These are phyloP conservation scores for Crotophaga sulcirostris DNA, from an alignment of 2,113 vertebrate genomes.

Conservation along the genomic window DNA sequence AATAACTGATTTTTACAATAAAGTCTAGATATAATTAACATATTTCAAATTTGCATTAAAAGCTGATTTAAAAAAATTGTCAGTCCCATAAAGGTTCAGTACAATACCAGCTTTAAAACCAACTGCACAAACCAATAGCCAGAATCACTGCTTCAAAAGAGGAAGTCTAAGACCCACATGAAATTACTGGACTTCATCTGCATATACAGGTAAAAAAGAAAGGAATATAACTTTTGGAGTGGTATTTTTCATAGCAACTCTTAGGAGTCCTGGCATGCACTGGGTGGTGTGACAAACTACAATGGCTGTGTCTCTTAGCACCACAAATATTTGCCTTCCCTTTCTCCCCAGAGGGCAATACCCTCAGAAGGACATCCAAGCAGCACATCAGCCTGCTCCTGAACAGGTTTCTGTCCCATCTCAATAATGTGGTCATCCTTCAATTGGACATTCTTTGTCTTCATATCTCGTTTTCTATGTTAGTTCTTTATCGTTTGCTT, in stretches of 20 bases:
- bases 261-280: fast-evolving
- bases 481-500: not conserved
- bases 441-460: not conserved
- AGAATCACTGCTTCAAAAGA: not conserved
- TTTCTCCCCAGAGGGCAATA: not conserved
- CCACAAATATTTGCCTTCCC: not conserved
- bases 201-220: not conserved
- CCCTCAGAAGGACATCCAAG: not conserved
- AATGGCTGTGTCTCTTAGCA: not conserved
- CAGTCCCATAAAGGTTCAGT: not conserved
- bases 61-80: not conserved
- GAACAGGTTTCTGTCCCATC: not conserved
- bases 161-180: not conserved
- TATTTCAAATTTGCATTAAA: not conserved
- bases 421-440: not conserved
- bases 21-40: not conserved
- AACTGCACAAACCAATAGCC: not conserved
- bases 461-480: not conserved
- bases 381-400: not conserved
- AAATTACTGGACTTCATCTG: not conserved
- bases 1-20: not conserved
- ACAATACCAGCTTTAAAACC: not conserved
- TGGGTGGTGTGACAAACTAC: not conserved
- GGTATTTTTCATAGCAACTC: not conserved
- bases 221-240: not conserved